Conservation (phyloP, 2,888 invertebrate genomes). For the Rambutsinella grinnellia region DNA sequence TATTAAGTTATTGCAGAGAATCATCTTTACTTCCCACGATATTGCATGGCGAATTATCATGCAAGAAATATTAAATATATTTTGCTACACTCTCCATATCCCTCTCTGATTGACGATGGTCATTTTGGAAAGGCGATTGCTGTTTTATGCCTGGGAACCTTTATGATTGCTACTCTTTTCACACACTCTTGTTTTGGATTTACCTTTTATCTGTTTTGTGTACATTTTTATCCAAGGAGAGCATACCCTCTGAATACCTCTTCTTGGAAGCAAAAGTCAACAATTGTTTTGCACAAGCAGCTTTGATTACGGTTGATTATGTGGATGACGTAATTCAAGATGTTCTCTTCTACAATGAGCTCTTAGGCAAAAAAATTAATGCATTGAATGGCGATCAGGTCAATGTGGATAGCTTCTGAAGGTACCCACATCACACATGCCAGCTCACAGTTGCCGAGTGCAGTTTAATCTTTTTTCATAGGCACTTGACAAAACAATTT, state of each 20-base stretch:
- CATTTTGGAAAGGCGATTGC: no score
- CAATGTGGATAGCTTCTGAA: conserved; percentile 33
- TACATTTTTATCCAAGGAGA: neutral
- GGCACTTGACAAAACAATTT: conserved; percentile 41
- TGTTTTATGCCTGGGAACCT: neutral
- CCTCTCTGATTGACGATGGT: no score
- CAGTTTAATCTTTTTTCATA: conserved; percentile 34
- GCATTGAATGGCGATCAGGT: conserved; percentile 13
- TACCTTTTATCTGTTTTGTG: neutral
- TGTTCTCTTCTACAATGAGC: neutral
- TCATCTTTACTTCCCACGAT: neutral
- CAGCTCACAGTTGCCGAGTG: conserved; percentile 19
- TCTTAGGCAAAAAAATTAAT: neutral
- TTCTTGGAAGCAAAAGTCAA: neutral
- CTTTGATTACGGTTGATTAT: neutral
- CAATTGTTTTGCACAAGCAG: neutral
- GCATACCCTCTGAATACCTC: no score
- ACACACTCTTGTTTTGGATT: neutral
- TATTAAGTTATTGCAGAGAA: no score
- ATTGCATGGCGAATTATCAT: no score
- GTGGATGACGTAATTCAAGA: neutral
- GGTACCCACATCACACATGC: conserved; percentile 11
- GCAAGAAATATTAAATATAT: neutral
- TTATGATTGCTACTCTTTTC: neutral
- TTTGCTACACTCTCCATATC: neutral